Evolutionary conservation across 1,140 invertebrate genomes (phyloP).

Genomic region (Antheraea pernyi): DNA sequence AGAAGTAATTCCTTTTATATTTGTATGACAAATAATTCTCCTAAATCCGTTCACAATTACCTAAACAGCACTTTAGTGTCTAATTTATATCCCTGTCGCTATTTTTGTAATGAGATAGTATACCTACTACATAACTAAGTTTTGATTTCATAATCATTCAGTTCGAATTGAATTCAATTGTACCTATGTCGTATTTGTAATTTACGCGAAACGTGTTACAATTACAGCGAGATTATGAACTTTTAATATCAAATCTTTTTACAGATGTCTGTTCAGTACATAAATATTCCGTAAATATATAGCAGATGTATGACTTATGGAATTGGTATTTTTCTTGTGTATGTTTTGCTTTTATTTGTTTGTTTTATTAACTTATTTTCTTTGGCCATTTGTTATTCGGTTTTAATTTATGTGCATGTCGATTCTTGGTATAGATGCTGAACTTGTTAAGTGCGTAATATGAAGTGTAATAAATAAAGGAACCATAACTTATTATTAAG

Average conservation of each 20-base stretch:
- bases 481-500: conserved; percentile 5
- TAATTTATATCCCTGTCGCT: not conserved
- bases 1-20: conserved; percentile 2
- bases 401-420: conserved; percentile 55
- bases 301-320: conserved; percentile 20
- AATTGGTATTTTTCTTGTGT: conserved; percentile 45
- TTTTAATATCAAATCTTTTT: conserved; percentile 3
- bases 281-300: conserved; percentile 15
- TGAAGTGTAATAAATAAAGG: conserved; percentile 26
- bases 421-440: conserved; percentile 40
- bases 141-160: not conserved
- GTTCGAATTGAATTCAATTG: not conserved
- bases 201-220: not conserved
- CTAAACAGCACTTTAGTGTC: not conserved
- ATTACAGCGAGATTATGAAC: not conserved
- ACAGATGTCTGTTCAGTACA: conserved; percentile 6
- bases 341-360: conserved; percentile 62
- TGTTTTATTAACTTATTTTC: conserved; percentile 66
- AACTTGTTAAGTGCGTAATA: conserved; percentile 36
- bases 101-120: not conserved
- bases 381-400: conserved; percentile 54
- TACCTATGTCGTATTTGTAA: not conserved
- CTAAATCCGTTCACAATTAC: not conserved
- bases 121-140: not conserved
- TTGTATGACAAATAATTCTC: conserved; percentile 2